These are phyloP conservation scores for Platichthys flesus DNA, from an alignment of 2,113 vertebrate genomes.

Conservation along the genomic window DNA sequence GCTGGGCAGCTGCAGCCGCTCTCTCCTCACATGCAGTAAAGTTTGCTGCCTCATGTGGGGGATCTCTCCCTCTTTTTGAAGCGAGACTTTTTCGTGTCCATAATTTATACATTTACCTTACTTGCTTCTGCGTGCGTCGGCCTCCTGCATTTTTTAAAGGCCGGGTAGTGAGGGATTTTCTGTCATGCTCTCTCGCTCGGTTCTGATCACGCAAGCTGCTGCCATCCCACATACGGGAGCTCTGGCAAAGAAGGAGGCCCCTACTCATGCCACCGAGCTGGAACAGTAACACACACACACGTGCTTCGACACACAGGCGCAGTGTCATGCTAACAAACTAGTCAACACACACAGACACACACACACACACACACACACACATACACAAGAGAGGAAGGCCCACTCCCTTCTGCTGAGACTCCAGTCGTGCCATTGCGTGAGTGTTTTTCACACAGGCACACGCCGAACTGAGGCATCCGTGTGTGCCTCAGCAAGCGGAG, in stretches of 20 bases:
- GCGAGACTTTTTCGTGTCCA: constrained; percentile 78
- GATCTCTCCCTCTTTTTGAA: constrained; percentile 80
- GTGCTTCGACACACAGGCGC: constrained; percentile 6
- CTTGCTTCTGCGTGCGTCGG: constrained; percentile 85
- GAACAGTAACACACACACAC: constrained; percentile 40
- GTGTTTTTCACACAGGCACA: constrained; percentile 48
- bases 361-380: not conserved
- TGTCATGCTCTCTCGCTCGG: constrained; percentile 86
- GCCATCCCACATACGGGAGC: constrained; percentile 76
- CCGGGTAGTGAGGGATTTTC: constrained; percentile 90
- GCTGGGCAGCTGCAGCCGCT: constrained; percentile 48
- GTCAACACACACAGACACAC: constrained; percentile 12
- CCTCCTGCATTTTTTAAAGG: constrained; percentile 93
- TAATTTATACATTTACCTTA: constrained; percentile 85
- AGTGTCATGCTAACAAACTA: constrained; percentile 30
- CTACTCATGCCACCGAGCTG: constrained; percentile 44
- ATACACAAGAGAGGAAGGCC: constrained; percentile 8
- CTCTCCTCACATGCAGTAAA: constrained; percentile 74
- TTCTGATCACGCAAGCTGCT: constrained; percentile 87
- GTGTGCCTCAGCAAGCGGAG: constrained; percentile 47
- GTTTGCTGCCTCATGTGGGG: constrained; percentile 79
- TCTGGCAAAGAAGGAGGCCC: constrained; percentile 50
- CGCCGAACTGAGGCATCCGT: constrained; percentile 38
- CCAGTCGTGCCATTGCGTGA: constrained; percentile 45
- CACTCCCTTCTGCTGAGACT: constrained; percentile 11